Evolutionary conservation across 2,888 invertebrate genomes (phyloP), one percentile per base, ranked within the genome.

Genomic region (Xanthia icteritia): DNA sequence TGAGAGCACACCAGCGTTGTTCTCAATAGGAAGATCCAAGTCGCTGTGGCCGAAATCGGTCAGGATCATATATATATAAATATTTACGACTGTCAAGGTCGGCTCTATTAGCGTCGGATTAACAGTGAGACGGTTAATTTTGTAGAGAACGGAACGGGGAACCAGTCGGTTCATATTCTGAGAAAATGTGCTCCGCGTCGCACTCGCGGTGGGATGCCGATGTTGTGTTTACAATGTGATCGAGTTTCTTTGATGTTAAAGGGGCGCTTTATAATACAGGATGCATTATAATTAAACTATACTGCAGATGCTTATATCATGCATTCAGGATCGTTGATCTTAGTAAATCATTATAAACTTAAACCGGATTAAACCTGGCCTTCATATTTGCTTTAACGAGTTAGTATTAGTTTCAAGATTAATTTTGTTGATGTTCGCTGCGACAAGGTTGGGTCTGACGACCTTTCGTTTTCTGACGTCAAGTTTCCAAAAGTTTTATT

Each of bases 41-140:
- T n/a, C n/a, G n/a, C n/a, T n/a, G n/a, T n/a, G n/a, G n/a, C n/a
- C n/a, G n/a, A n/a, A n/a, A n/a, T n/a, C n/a, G n/a, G n/a, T n/a
- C n/a, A n/a, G n/a, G n/a, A n/a, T n/a, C n/a, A n/a, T n/a, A n/a
- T n/a, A n/a, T n/a, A 91, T 93, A 92, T 93, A 94, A 93, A 94
- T 93, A 92, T 94, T 94, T 93, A 93, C 90, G 89, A 92, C 89
- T 92, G 91, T 91, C 95, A 95, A 95, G 95, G 95, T 92, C 90
- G 88, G 77, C 83, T 89, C 91, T 92, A 93, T 92, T 92, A 93
- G 92, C 85, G 91, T 85, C 86, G 88, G 90, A 92, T 92, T 93
- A 92, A 92, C 88, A 83, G 89, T 76, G 90, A 88, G 85, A 83
- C 79, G 89, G 88, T 91, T 90, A 90, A 92, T 90, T 91, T 87